Percentiles rank a stretch among this genome's conserved stretches.
phyloP scores from a whole-genome alignment of 2,113 vertebrate species.

The Ascaphus truei region DNA sequence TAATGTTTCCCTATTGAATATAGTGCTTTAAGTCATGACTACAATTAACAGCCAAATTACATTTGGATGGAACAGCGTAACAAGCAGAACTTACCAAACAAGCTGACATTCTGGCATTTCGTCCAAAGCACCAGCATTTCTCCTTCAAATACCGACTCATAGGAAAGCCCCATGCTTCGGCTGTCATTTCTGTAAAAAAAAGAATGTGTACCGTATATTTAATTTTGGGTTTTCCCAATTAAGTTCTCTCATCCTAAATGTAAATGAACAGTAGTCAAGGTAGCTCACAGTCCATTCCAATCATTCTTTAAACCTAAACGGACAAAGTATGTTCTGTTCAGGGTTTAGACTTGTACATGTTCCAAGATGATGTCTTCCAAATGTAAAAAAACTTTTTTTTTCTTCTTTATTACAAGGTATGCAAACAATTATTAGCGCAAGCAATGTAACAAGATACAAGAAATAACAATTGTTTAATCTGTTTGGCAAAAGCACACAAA shows the following conservation, averaged over 20 bases:
- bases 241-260: constrained; percentile 37
- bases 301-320: constrained; percentile 21
- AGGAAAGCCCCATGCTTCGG: constrained; percentile 80
- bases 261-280: constrained; percentile 44
- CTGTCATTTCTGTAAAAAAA: constrained; percentile 57
- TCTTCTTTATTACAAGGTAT: constrained; percentile 14
- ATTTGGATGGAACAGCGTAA: background rate
- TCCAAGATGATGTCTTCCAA: constrained; percentile 43
- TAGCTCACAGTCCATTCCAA: constrained; percentile 36
- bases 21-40: background rate
- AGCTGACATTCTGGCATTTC: constrained; percentile 95
- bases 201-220: too few species aligned
- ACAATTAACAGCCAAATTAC: background rate
- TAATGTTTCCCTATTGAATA: background rate
- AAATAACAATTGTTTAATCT: constrained; percentile 11
- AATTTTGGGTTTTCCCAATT: background rate
- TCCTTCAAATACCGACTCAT: constrained; percentile 83
- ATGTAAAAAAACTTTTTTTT: constrained; percentile 29
- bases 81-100: constrained; percentile 79
- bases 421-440: constrained; percentile 21
- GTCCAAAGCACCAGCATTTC: constrained; percentile 78
- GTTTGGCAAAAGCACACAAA: background rate
- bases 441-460: constrained; percentile 27
- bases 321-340: background rate
- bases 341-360: constrained; percentile 36